Evolutionary conservation across 1,140 invertebrate species (phyloP).

Genomic region (Micrasema minimum): DNA sequence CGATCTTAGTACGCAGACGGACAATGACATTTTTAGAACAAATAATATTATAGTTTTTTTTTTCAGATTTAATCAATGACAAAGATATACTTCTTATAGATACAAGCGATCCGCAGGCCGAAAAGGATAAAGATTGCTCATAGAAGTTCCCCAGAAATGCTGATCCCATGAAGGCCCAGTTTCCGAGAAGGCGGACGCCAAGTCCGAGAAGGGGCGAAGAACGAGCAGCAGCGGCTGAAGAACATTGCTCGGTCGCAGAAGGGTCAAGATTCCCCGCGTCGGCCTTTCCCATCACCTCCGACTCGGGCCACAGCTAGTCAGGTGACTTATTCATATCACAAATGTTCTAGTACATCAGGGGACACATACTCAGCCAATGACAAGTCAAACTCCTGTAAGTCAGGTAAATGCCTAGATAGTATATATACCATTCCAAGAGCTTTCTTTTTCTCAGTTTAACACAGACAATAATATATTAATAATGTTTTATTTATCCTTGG

Average conservation of each 20-base stretch:
- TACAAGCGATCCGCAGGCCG: constrained; percentile 84
- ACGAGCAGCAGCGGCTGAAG: constrained; percentile 92
- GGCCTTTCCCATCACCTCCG: constrained; percentile 76
- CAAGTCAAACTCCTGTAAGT: too few relatives aligned
- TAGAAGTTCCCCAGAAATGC: constrained; percentile 90
- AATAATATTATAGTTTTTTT: too few relatives aligned
- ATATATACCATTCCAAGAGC: too few relatives aligned
- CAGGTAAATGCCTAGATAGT: too few relatives aligned
- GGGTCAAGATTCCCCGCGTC: constrained; percentile 81
- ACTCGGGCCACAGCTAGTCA: constrained; percentile 74
- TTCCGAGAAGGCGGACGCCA: constrained; percentile 81
- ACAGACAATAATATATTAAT: too few relatives aligned
- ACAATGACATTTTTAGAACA: too few relatives aligned
- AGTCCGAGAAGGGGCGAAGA: constrained; percentile 94
- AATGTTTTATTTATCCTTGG: constrained; percentile 65
- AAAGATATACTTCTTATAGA: too few relatives aligned
- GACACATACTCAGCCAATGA: too few relatives aligned
- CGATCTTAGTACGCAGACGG: too few relatives aligned
- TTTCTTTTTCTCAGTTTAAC: too few relatives aligned
- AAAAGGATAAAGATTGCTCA: constrained; percentile 91
- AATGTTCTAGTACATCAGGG: too few relatives aligned
- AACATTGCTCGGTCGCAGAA: constrained; percentile 91
- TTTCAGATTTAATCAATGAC: too few relatives aligned
- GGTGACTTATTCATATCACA: constrained; percentile 60
- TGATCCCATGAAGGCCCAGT: constrained; percentile 91